phyloP scores from a whole-genome alignment of 2,888 invertebrate species.

The Ochropleura plecta region DNA sequence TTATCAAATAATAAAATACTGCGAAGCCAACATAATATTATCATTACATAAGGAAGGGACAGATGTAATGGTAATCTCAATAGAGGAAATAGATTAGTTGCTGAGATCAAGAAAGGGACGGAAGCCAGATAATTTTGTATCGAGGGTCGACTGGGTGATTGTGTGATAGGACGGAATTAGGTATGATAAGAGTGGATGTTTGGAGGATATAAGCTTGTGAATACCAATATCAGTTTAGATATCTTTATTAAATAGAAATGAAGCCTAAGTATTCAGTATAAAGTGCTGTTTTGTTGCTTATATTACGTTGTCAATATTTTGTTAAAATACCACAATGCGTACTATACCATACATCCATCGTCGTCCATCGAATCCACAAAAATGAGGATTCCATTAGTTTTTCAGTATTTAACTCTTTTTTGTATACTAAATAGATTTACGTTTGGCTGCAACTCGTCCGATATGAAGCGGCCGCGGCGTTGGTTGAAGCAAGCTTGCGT shows the following conservation, averaged over 20 bases:
- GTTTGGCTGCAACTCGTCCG: too few relatives aligned
- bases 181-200: slow-evolving; percentile 13
- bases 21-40: slow-evolving; percentile 19
- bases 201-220: not conserved
- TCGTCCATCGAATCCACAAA: too few relatives aligned
- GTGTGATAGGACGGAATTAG: slow-evolving; percentile 36
- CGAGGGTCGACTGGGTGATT: slow-evolving; percentile 18
- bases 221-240: slow-evolving; percentile 2
- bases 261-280: not conserved
- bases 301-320: not conserved
- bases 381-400: too few relatives aligned
- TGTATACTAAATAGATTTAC: too few relatives aligned
- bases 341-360: too few relatives aligned
- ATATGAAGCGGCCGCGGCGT: too few relatives aligned
- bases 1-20: slow-evolving; percentile 31
- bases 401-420: too few relatives aligned
- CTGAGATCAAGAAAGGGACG: slow-evolving; percentile 49
- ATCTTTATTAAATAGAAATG: not conserved
- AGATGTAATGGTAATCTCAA: slow-evolving; percentile 49
- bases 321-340: not conserved
- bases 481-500: too few relatives aligned
- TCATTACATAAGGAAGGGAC: slow-evolving; percentile 50
- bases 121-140: slow-evolving; percentile 52
- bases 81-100: slow-evolving; percentile 55
- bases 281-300: not conserved